Conservation (phyloP, 2,888 invertebrate species). For the Sphinx pinastri region DNA sequence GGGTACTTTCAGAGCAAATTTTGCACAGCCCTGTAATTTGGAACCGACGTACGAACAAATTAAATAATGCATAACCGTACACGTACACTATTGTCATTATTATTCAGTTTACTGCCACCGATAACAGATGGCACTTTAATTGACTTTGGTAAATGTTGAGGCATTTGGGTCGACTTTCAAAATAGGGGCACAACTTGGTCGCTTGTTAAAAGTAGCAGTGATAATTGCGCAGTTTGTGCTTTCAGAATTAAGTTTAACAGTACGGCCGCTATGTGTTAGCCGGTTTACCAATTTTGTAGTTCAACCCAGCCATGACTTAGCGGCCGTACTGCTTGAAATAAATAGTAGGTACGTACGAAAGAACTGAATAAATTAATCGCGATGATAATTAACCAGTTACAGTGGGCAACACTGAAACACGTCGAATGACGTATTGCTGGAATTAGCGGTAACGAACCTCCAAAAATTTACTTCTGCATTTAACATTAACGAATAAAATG, state of each 20-base stretch:
- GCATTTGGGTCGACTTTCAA: background rate
- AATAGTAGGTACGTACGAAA: too few species aligned
- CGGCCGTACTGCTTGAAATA: too few species aligned
- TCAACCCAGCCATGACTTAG: background rate
- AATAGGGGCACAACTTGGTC: background rate
- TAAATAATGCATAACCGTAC: constrained; percentile 24
- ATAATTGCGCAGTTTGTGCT: too few species aligned
- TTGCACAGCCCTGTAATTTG: constrained; percentile 58
- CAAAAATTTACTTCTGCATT: too few species aligned
- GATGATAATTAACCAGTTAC: too few species aligned
- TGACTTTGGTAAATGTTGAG: background rate
- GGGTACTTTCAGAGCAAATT: constrained; percentile 52
- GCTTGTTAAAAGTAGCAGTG: background rate
- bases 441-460: too few species aligned
- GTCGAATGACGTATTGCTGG: too few species aligned
- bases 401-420: too few species aligned
- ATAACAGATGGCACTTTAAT: background rate
- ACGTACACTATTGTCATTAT: constrained; percentile 14
- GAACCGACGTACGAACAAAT: constrained; percentile 49
- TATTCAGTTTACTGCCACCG: background rate
- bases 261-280: too few species aligned
- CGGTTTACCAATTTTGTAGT: background rate
- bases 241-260: too few species aligned
- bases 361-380: too few species aligned
- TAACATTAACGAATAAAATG: too few species aligned